These are phyloP conservation scores for Julus scandinavius DNA, from an alignment of 2,888 invertebrate genomes.

Conservation along the genomic window DNA sequence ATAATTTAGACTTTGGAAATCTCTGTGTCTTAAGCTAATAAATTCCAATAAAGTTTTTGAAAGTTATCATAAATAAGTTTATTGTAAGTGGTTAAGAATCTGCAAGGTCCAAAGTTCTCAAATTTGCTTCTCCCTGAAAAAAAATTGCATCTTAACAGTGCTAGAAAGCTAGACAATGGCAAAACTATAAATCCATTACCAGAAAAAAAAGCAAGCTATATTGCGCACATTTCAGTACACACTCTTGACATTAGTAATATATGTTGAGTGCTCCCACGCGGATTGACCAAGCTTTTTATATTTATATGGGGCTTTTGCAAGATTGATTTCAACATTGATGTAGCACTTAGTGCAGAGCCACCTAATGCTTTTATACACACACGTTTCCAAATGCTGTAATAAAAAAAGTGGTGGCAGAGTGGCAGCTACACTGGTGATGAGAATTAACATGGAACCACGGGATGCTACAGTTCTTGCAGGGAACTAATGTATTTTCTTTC, in stretches of 20 bases:
- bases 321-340: conserved; percentile 38
- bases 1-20: no score
- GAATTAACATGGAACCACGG: conserved; percentile 30
- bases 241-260: conserved; percentile 37
- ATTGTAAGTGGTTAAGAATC: no score
- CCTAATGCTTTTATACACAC: conserved; percentile 7
- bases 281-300: conserved; percentile 40
- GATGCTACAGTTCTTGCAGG: not conserved
- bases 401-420: not conserved
- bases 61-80: no score
- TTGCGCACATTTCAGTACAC: not conserved
- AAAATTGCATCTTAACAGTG: not conserved
- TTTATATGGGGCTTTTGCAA: conserved; percentile 31
- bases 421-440: not conserved
- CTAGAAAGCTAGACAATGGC: not conserved
- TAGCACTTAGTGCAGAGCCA: conserved; percentile 17
- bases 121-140: not conserved
- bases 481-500: not conserved
- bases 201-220: not conserved
- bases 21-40: no score
- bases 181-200: conserved; percentile 14
- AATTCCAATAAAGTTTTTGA: no score
- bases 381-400: conserved; percentile 2
- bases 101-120: no score
- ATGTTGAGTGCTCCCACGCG: conserved; percentile 43